Conservation (phyloP, 1,140 invertebrate genomes). For the Sycophila sp. region DNA sequence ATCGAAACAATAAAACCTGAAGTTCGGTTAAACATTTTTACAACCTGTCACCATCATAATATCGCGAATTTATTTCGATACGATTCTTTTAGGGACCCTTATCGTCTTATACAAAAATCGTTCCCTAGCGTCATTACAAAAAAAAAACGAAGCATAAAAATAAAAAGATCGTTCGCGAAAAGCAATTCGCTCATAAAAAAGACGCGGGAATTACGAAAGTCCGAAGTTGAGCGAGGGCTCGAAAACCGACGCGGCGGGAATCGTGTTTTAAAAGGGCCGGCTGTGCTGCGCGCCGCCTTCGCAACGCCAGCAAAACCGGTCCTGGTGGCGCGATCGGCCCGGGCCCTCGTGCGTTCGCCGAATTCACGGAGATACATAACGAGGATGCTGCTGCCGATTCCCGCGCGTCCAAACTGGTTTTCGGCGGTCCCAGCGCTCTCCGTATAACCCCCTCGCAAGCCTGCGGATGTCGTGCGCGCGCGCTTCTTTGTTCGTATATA, state of each 20-base stretch:
- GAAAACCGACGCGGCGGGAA: too few relatives aligned
- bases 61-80: too few relatives aligned
- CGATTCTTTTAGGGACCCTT: too few relatives aligned
- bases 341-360: too few relatives aligned
- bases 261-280: constrained; percentile 13
- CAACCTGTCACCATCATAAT: too few relatives aligned
- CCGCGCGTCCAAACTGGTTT: constrained; percentile 12
- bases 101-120: too few relatives aligned
- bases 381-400: not conserved
- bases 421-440: too few relatives aligned
- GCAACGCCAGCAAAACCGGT: constrained; percentile 14
- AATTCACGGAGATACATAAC: constrained; percentile 13
- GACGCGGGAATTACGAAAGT: not conserved
- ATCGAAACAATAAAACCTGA: too few relatives aligned
- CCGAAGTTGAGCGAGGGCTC: not conserved
- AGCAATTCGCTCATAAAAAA: too few relatives aligned
- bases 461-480: not conserved
- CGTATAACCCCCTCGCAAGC: too few relatives aligned
- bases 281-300: not conserved
- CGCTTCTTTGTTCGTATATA: not conserved
- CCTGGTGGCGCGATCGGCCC: not conserved
- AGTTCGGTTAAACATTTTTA: too few relatives aligned
- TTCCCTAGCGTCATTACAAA: too few relatives aligned
- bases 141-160: not conserved
- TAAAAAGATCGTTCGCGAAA: not conserved